These are phyloP conservation scores for Carpatolechia fugitivella DNA, from an alignment of 2,888 invertebrate genomes.

Conservation along the genomic window DNA sequence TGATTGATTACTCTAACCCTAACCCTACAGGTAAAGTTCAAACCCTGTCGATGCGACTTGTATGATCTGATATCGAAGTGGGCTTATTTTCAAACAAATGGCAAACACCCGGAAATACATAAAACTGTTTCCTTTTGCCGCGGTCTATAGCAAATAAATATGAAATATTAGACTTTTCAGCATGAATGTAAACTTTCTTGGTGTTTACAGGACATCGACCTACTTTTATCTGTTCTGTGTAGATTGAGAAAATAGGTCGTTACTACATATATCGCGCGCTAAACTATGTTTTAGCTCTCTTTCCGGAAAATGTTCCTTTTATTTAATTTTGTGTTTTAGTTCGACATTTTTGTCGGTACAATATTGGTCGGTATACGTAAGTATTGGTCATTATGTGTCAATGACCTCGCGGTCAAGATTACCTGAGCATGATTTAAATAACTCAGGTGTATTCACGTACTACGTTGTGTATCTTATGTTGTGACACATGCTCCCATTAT, in stretches of 20 bases:
- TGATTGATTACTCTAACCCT: no score
- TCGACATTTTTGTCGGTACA: constrained; percentile 11
- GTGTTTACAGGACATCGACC: constrained; percentile 16
- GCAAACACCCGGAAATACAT: neutral
- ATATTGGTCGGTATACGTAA: neutral
- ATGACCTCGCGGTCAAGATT: constrained; percentile 21
- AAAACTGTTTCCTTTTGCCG: neutral
- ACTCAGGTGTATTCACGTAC: constrained; percentile 1
- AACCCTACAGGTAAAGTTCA: no score
- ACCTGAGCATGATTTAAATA: constrained; percentile 13
- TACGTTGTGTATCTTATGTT: neutral
- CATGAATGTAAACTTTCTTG: neutral
- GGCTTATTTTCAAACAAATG: neutral
- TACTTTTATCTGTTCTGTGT: neutral
- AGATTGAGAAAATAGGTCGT: constrained; percentile 3
- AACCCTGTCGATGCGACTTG: no score
- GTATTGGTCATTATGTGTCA: constrained; percentile 20
- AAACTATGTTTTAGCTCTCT: no score
- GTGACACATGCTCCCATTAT: neutral
- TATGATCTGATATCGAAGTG: no score
- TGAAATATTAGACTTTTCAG: constrained; percentile 3
- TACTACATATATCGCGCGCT: neutral
- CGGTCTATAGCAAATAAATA: constrained; percentile 2
- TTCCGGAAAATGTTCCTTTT: neutral
- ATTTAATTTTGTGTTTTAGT: neutral